phyloP scores from a whole-genome alignment of 2,888 invertebrate species.

The Heliconius ethilla region DNA sequence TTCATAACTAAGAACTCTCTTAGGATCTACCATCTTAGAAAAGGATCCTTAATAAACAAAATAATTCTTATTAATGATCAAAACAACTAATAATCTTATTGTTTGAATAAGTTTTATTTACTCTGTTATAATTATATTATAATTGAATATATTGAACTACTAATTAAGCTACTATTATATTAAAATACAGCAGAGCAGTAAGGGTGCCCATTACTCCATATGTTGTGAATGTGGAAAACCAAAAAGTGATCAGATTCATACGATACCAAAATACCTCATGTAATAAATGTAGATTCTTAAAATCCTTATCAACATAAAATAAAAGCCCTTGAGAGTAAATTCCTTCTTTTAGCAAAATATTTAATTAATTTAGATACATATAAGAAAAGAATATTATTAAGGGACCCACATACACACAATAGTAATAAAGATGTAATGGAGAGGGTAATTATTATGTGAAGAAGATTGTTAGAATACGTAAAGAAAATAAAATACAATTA shows the following conservation, averaged over 20 bases:
- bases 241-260: too few species aligned
- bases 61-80: background rate
- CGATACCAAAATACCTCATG: background rate
- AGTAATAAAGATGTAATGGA: background rate
- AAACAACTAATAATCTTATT: background rate
- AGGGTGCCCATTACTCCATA: background rate
- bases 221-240: background rate
- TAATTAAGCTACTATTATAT: background rate
- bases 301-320: too few species aligned
- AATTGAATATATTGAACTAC: too few species aligned
- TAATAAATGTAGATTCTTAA: background rate
- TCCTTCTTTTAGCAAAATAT: background rate
- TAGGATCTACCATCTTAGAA: constrained; percentile 66
- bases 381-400: background rate
- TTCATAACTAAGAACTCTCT: constrained; percentile 68
- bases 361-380: background rate
- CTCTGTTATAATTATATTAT: too few species aligned
- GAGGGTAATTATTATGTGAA: too few species aligned
- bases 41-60: constrained; percentile 35
- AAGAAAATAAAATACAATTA: constrained; percentile 1
- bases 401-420: background rate
- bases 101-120: background rate
- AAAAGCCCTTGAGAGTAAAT: too few species aligned
- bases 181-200: background rate
- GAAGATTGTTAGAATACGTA: background rate